phyloP scores from a whole-genome alignment of 2,888 invertebrate species.

The Apomyelois bistriatella region DNA sequence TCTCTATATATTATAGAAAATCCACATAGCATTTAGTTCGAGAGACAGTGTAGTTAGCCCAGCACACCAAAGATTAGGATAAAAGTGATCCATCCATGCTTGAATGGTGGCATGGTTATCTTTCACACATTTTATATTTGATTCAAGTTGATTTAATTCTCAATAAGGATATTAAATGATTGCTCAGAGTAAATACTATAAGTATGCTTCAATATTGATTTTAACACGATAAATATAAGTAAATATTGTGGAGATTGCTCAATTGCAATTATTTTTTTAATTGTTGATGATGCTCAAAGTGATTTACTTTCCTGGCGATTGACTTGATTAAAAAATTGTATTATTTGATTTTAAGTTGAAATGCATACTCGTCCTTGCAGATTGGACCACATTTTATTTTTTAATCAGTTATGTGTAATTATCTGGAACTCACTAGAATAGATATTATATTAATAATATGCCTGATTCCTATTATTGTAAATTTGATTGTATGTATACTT shows the following conservation, averaged over 20 bases:
- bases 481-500: slow-evolving; percentile 72
- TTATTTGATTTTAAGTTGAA: slow-evolving; percentile 47
- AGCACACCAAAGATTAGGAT: slow-evolving; percentile 77
- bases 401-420: slow-evolving; percentile 27
- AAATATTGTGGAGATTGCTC: slow-evolving; percentile 59
- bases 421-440: slow-evolving; percentile 64
- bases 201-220: slow-evolving; percentile 56
- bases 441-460: slow-evolving; percentile 61
- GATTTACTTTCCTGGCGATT: slow-evolving; percentile 60
- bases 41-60: slow-evolving; percentile 56
- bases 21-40: slow-evolving; percentile 39
- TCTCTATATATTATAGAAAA: too few species aligned
- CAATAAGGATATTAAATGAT: slow-evolving; percentile 40
- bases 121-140: slow-evolving; percentile 36
- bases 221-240: slow-evolving; percentile 48
- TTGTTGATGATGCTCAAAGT: slow-evolving; percentile 71
- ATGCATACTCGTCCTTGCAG: slow-evolving; percentile 57
- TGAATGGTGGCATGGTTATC: slow-evolving; percentile 45
- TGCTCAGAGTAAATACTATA: slow-evolving; percentile 56
- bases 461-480: slow-evolving; percentile 79
- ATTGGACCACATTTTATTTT: slow-evolving; percentile 32
- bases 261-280: slow-evolving; percentile 61
- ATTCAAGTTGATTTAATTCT: slow-evolving; percentile 35
- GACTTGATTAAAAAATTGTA: slow-evolving; percentile 37
- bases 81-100: slow-evolving; percentile 57